Evolutionary conservation across 2,113 vertebrate genomes (phyloP).

Genomic region (Lipotes vexillifer): DNA sequence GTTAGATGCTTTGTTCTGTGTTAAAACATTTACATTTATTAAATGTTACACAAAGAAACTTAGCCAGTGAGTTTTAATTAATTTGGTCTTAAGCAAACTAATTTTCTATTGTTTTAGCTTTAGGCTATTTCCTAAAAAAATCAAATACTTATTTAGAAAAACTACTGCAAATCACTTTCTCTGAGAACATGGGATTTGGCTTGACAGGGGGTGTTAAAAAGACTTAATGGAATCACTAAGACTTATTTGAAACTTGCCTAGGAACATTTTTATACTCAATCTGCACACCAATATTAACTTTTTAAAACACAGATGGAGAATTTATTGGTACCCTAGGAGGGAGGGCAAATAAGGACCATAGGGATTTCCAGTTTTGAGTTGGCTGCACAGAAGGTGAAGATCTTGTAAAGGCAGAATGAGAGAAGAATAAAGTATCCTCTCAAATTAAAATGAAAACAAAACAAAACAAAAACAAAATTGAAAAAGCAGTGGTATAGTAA

Average conservation of each 20-base stretch:
- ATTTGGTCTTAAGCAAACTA: constrained; percentile 64
- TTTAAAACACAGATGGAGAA: constrained; percentile 74
- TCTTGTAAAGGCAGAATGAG: constrained; percentile 33
- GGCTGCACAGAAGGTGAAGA: background rate
- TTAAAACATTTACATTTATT: constrained; percentile 41
- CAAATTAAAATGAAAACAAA: constrained; percentile 39
- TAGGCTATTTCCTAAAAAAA: constrained; percentile 51
- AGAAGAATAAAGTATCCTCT: constrained; percentile 9
- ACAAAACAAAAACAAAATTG: constrained; percentile 22
- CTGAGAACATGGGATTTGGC: constrained; percentile 66
- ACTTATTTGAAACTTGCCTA: constrained; percentile 72
- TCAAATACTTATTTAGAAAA: constrained; percentile 72
- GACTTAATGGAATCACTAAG: constrained; percentile 77
- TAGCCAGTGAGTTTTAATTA: constrained; percentile 64
- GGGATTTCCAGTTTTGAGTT: constrained; percentile 58
- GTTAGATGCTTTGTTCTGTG: constrained; percentile 45
- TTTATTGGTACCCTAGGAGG: constrained; percentile 76
- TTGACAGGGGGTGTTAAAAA: constrained; percentile 75
- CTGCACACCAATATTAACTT: constrained; percentile 79
- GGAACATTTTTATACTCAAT: constrained; percentile 74
- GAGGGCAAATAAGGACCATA: constrained; percentile 59
- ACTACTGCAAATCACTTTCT: constrained; percentile 68
- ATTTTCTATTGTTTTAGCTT: constrained; percentile 71
- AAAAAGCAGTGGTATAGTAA: constrained; percentile 19
- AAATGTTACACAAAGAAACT: constrained; percentile 47